Base-by-base conservation (phyloP, 2,113 vertebrate species). In the Beaufortia kweichowensis region DNA sequence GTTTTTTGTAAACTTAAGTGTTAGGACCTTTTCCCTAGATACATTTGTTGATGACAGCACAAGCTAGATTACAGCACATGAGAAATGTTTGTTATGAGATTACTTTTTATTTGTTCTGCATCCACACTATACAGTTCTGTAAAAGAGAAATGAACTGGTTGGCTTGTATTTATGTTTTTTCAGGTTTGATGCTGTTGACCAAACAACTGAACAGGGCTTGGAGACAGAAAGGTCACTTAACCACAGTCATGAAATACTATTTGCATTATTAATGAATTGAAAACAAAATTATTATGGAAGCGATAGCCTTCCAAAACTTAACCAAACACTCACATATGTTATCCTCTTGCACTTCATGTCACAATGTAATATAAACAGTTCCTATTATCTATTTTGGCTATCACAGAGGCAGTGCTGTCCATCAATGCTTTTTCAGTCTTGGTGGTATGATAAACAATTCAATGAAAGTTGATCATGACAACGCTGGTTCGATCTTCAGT, bases 171-270 rank as follows among this genome's bases (percentile, higher is more conserved):
- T 2, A 35, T 39, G 35, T n/a, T 9, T 31, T 31, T 35, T 14
- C 31, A 65, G 9, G 31, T 19, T 17, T 59, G 33, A 73, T 33
- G 59, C 57, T 50, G 10, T 31, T 17, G 19, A 50, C 35, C 35
- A 60, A 2, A 46, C n/a, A 67, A 43, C 19, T 5, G 28, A 17
- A 35, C 33, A 74, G 24, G 33, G 55, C 33, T 39, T 50, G 17
- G n/a, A 15, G 23, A 77, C 14, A 67, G 24, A 35, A 63, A 67
- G 75, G 62, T 66, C 75, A 59, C 62, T 67, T 65, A 61, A 77
- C 63, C 24, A 68, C 17, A 77, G 29, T 59, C 31, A n/a, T 55
- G 24, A 43, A 68, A 77, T 21, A 68, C 2, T 24, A 56, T 57
- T 48, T 35, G 15, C 48, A 53, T 53, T 43, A 67, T 41, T 65